Evolutionary conservation across 2,797 vertebrate genomes (phyloP), one percentile per base, ranked within the genome.

Genomic region (Cygnus olor): DNA sequence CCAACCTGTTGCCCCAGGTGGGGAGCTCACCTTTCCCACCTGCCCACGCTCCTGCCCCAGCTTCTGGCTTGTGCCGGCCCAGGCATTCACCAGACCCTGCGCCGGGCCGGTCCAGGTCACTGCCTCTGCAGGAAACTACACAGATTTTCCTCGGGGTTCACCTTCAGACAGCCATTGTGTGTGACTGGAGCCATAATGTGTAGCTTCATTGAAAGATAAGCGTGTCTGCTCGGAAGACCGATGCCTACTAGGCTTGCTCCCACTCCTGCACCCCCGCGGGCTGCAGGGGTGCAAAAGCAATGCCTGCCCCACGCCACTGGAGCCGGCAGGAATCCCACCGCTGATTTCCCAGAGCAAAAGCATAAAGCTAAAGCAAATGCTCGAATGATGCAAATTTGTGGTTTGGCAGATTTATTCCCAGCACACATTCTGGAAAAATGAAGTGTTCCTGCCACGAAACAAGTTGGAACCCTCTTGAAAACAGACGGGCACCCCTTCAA

Each of bases 371-470:
- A 54, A 93, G 34, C 21, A 80, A 85, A 78, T 0, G 0, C 25
- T 72, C 38, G 61, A 89, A 80, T 2, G 25, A 90, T 76, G 76
- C 79, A 90, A 86, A 91, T 90, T 15, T 47, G 49, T 0, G 3
- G 88, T 58, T 90, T 88, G 69, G 42, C 51, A 27, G 40, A 47
- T 61, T 81, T 66, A 22, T 79, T 90, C 45, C 74, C 7, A 25
- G 45, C 45, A 77, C 47, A 45, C 57, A 60, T 84, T 89, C 19
- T 61, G 66, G 76, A 73, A 82, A 92, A 94, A 87, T 61, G 10
- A 85, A 78, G 65, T 9, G 38, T 71, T 96, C 87, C 83, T 94
- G 42, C 61, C 76, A 78, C 68, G 80, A 80, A 93, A 93, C 64
- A 85, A 76, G 73, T 56, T 11, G 54, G 36, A 64, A 42, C 25